A percentile compares a stretch with the other conserved stretches of the same genome.
Conservation (phyloP, 2,888 invertebrate species). For the Sminthurinus aureus region DNA sequence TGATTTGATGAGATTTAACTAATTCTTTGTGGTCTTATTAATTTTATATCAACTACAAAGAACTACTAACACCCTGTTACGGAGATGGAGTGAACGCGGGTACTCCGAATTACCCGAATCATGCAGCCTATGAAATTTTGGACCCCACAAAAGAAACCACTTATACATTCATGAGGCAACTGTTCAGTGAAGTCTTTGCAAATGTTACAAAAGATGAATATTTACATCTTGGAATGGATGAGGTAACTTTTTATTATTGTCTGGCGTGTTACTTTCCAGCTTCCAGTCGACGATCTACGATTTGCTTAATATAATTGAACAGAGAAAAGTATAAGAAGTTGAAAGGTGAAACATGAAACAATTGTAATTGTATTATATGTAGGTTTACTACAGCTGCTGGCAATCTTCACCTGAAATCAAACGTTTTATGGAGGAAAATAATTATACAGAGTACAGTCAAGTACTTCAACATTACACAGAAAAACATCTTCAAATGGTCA, state of each 20-base stretch:
- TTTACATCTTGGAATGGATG: slow-evolving; percentile 91
- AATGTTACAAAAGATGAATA: slow-evolving; percentile 79
- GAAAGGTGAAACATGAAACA: too few relatives aligned
- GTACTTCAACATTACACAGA: slow-evolving; percentile 73
- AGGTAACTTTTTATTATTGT: slow-evolving; percentile 62
- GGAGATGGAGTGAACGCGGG: slow-evolving; percentile 63
- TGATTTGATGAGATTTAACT: too few relatives aligned
- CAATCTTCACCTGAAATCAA: slow-evolving; percentile 67
- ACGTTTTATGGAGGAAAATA: slow-evolving; percentile 69
- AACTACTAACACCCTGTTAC: slow-evolving; percentile 79
- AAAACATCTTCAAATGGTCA: slow-evolving; percentile 68
- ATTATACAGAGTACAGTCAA: slow-evolving; percentile 68
- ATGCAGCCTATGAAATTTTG: slow-evolving; percentile 77
- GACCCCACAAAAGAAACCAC: slow-evolving; percentile 75
- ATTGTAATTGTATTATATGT: too few relatives aligned
- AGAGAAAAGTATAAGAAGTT: too few relatives aligned
- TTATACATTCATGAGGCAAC: slow-evolving; percentile 72
- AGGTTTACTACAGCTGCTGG: slow-evolving; percentile 56
- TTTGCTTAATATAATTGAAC: too few relatives aligned
- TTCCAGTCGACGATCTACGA: too few relatives aligned
- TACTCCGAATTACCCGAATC: slow-evolving; percentile 61
- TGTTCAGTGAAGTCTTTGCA: slow-evolving; percentile 74
- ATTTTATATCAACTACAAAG: slow-evolving; percentile 61
- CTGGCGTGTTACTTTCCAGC: too few relatives aligned
- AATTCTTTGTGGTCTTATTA: too few relatives aligned